These are phyloP conservation scores for Narcine bancroftii DNA, from an alignment of 2,113 vertebrate species.

Conservation along the genomic window DNA sequence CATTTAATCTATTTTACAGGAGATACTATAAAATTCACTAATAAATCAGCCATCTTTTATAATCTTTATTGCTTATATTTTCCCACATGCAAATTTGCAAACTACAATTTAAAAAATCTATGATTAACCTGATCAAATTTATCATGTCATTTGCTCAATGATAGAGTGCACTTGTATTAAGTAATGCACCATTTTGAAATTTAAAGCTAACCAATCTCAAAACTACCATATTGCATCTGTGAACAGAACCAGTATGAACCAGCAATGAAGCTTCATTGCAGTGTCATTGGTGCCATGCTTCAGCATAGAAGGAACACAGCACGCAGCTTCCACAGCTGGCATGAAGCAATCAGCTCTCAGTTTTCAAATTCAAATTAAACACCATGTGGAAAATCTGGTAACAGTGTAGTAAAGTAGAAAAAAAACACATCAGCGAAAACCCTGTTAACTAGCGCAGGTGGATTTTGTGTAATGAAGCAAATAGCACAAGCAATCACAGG, in stretches of 20 bases:
- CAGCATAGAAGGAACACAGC: not conserved
- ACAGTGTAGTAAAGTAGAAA: constrained; percentile 55
- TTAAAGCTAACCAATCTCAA: constrained; percentile 5
- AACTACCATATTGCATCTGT: not conserved
- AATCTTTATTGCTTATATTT: not conserved
- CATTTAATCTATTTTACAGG: not conserved
- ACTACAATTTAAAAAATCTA: not conserved
- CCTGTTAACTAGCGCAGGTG: constrained; percentile 59
- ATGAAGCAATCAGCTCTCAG: constrained; percentile 55
- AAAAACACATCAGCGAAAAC: constrained; percentile 55
- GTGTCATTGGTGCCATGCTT: not conserved
- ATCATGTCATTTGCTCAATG: not conserved
- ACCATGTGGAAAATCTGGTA: constrained; percentile 72
- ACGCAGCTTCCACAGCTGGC: constrained; percentile 46
- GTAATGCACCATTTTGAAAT: not conserved
- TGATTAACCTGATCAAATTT: not conserved
- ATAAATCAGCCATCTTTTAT: not conserved
- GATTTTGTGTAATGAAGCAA: constrained; percentile 67
- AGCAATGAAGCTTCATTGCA: not conserved
- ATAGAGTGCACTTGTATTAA: not conserved
- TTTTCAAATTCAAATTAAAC: constrained; percentile 75
- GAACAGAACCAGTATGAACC: not conserved
- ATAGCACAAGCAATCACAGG: constrained; percentile 62
- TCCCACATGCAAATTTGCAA: not conserved
- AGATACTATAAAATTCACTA: not conserved